Base-by-base conservation (phyloP, 37 sponge, comb jelly and placozoan genomes). In the Haliclona indistincta region DNA sequence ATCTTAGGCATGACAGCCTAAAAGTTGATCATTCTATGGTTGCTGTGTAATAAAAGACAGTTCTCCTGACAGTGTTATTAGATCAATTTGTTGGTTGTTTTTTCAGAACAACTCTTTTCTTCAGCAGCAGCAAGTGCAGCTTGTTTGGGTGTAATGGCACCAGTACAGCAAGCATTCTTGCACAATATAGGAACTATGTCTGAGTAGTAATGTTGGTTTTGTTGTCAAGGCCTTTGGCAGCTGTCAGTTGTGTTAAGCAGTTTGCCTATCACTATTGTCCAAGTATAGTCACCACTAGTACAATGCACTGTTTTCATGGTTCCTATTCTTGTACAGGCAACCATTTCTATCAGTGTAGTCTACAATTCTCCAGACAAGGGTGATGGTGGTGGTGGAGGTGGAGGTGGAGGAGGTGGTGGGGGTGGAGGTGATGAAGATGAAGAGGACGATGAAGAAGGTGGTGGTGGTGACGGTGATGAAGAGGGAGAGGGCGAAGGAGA, bases 311-410 rank as follows among this genome's bases (percentile, higher is more conserved):
- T 39, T 34, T 33, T 37, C 35, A 66, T 33, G 37, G 35, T 25
- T 29, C 22, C 22, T 19, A 11, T 7, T 8, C 19, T 37, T 15
- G 28, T 79, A 42, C 80, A 94, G 94, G 78, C 86, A 29, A 89
- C 74, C 55, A 79, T 94, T 22, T 64, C 52, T 22, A 42, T 94
- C 64, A 61, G 74, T 0, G 42, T 94, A 1, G 67, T 78, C 38
- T 94, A 89, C 66, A 77, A 30, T 39, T 78, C 90, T 1, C 94
- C 89, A 1, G 64, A 52, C 33, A 82, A 78, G 0, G 43, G 43
- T 7, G 81, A 77, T 20, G 93, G 85, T 2, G 78, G 85, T 29
- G 85, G 78, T 0, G 93, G 82, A 0, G 93, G 79, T 1, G 83
- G 75, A 22, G 86, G 79, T 36, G 81, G 74, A 0, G 89, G 65